Evolutionary conservation across 23 tunicate genomes (phyloP).

Genomic region (Clavelina lepadiformis): DNA sequence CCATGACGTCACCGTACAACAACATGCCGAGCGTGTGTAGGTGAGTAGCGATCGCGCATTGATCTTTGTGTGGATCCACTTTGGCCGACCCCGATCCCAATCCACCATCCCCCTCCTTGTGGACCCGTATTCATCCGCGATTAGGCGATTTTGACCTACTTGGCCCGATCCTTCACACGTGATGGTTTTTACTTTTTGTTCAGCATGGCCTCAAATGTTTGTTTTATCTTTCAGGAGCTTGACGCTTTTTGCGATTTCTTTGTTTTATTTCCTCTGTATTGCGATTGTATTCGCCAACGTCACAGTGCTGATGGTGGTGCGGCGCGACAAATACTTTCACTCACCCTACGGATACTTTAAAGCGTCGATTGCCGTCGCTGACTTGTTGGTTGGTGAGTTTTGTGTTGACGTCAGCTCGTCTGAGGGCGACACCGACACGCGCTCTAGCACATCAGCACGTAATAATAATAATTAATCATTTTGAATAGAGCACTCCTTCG

Average conservation of each 20-base stretch:
- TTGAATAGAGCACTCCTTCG: no score
- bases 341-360: conserved; percentile 24
- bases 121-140: no score
- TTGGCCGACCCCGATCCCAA: no score
- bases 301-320: conserved; percentile 24
- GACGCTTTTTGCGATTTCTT: not conserved
- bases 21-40: conserved; percentile 9
- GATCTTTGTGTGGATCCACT: not conserved
- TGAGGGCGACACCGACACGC: no score
- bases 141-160: no score
- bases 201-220: not conserved
- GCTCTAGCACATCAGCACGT: no score
- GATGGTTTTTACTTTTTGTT: not conserved
- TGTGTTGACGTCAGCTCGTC: no score
- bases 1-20: not conserved
- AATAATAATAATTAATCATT: no score
- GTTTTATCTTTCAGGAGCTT: conserved; percentile 4
- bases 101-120: no score
- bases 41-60: conserved; percentile 2
- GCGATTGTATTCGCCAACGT: conserved; percentile 16
- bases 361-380: conserved; percentile 30
- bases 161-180: no score
- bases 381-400: conserved; percentile 25
- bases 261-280: conserved; percentile 6
- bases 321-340: conserved; percentile 18